These are phyloP conservation scores for Pristiophorus japonicus DNA, from an alignment of 2,113 vertebrate genomes.

Conservation along the genomic window DNA sequence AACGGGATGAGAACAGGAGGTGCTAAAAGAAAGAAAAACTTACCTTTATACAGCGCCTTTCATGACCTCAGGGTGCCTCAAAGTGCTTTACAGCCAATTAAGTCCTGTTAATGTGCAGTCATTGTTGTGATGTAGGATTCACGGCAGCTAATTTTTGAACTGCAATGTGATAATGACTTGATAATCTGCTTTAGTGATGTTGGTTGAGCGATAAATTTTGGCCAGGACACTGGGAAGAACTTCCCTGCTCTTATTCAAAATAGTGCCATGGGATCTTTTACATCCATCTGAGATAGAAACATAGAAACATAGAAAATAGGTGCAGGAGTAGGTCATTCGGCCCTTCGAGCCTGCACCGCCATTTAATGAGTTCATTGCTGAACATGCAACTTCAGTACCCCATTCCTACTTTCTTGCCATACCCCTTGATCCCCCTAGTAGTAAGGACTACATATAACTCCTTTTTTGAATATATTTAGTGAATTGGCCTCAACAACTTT, in stretches of 20 bases:
- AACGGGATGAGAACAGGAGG: neutral
- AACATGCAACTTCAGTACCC: no score
- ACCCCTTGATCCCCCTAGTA: no score
- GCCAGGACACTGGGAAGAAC: neutral
- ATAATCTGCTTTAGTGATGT: neutral
- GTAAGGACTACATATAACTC: no score
- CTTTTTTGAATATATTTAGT: no score
- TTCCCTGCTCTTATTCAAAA: neutral
- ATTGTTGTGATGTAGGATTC: neutral
- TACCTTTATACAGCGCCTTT: neutral
- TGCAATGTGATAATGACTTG: neutral
- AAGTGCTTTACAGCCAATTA: neutral
- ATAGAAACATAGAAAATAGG: no score
- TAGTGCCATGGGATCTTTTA: neutral
- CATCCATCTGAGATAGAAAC: no score
- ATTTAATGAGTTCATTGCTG: no score
- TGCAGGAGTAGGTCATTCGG: no score
- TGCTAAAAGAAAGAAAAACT: neutral
- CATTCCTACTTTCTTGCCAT: no score
- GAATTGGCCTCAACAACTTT: no score
- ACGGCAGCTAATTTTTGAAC: neutral
- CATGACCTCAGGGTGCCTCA: neutral
- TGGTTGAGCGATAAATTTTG: neutral
- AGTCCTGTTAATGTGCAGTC: neutral
- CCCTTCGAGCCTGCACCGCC: no score